These are phyloP conservation scores for Malacoraja senta DNA, from an alignment of 2,797 vertebrate genomes.

Conservation along the genomic window DNA sequence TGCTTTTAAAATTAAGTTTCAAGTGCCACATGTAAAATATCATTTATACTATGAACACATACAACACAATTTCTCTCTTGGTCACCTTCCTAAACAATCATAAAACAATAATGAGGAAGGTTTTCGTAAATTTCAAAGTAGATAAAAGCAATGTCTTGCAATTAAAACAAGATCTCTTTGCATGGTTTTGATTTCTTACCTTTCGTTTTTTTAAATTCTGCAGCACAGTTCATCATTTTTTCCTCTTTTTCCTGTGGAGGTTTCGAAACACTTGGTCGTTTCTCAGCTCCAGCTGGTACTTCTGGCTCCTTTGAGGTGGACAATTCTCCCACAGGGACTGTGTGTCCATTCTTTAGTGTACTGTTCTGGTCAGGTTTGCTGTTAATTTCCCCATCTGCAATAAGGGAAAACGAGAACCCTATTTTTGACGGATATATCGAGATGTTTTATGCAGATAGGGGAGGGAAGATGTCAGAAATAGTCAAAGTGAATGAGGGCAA, in stretches of 20 bases:
- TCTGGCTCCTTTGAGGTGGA: neutral
- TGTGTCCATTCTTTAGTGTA: slow-evolving; percentile 85
- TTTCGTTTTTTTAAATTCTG: slow-evolving; percentile 54
- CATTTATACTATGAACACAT: neutral
- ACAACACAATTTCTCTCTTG: neutral
- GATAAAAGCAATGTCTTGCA: neutral
- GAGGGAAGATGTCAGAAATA: neutral
- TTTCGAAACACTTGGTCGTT: slow-evolving; percentile 59
- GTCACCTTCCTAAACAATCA: neutral
- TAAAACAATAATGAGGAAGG: neutral
- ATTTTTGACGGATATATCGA: neutral
- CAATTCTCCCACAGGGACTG: slow-evolving; percentile 61
- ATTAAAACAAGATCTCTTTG: neutral
- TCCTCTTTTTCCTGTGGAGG: slow-evolving; percentile 55
- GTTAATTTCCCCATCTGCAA: slow-evolving; percentile 62
- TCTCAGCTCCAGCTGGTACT: slow-evolving; percentile 54
- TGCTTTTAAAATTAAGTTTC: neutral
- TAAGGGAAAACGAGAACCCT: neutral
- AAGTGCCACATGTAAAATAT: neutral
- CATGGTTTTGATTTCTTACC: slow-evolving; percentile 6
- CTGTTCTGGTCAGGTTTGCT: slow-evolving; percentile 60
- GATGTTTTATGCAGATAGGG: neutral
- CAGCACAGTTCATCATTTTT: slow-evolving; percentile 52
- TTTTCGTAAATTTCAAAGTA: neutral
- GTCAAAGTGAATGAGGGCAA: too few species aligned